Evolutionary conservation across 2,888 invertebrate genomes (phyloP).

Genomic region (Acleris cristana): DNA sequence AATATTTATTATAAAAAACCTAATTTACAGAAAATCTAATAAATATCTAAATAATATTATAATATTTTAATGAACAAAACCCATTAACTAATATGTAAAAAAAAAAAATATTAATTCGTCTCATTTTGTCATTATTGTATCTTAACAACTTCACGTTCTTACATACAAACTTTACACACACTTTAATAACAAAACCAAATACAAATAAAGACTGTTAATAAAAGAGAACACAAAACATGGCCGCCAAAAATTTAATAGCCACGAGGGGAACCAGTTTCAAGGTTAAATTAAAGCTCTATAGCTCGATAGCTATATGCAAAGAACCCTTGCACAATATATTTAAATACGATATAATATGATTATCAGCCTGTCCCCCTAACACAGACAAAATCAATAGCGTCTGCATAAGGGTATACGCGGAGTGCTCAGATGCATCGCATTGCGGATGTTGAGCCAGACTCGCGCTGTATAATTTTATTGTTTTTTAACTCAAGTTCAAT

Average conservation of each 20-base stretch:
- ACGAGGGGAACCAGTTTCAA: constrained; percentile 57
- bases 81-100: too few species aligned
- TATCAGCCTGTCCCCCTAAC: constrained; percentile 80
- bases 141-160: too few species aligned
- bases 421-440: constrained; percentile 54
- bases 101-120: too few species aligned
- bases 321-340: constrained; percentile 69
- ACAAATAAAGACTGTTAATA: constrained; percentile 16
- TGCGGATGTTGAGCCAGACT: not conserved
- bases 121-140: too few species aligned
- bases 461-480: too few species aligned
- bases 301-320: constrained; percentile 44
- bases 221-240: constrained; percentile 27
- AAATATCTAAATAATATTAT: too few species aligned
- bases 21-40: too few species aligned
- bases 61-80: too few species aligned
- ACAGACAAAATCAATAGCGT: constrained; percentile 83
- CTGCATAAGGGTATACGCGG: constrained; percentile 73
- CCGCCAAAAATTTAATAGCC: constrained; percentile 43
- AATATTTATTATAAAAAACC: too few species aligned
- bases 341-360: constrained; percentile 81
- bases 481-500: too few species aligned
- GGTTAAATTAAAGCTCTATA: constrained; percentile 55
- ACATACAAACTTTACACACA: too few species aligned
- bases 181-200: constrained; percentile 4